Evolutionary conservation across 2,113 vertebrate genomes (phyloP).

Genomic region (Brienomyrus longianalis): DNA sequence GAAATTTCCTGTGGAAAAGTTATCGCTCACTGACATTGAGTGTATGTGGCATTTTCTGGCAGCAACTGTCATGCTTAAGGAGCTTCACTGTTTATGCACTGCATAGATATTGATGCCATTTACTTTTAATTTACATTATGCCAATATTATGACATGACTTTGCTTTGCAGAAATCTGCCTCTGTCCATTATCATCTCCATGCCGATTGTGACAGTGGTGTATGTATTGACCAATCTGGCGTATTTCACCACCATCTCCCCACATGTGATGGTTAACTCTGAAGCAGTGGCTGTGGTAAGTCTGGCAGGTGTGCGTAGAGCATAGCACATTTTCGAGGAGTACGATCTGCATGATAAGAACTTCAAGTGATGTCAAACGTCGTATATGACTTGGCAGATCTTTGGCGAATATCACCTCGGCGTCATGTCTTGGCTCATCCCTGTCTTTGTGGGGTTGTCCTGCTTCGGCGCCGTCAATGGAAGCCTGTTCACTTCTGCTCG

Average conservation of each 20-base stretch:
- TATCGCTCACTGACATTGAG: neutral
- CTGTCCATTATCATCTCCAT: slow-evolving; percentile 62
- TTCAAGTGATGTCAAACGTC: neutral
- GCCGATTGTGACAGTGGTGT: slow-evolving; percentile 62
- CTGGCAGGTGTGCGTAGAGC: neutral
- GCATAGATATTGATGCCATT: neutral
- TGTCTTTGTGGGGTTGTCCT: slow-evolving; percentile 60
- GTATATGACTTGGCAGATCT: slow-evolving; percentile 40
- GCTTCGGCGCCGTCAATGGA: slow-evolving; percentile 60
- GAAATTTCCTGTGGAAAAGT: neutral
- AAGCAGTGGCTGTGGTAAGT: slow-evolving; percentile 62
- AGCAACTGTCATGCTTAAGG: neutral
- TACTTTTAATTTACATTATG: neutral
- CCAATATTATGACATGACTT: neutral
- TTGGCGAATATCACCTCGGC: slow-evolving; percentile 59
- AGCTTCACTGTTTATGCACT: neutral
- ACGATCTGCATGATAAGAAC: neutral
- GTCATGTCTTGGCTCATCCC: slow-evolving; percentile 61
- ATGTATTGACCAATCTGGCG: slow-evolving; percentile 63
- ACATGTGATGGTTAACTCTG: slow-evolving; percentile 49
- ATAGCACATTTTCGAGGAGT: neutral
- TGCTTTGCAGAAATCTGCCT: slow-evolving; percentile 52
- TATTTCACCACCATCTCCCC: slow-evolving; percentile 65
- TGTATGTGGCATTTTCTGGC: neutral
- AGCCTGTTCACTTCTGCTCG: slow-evolving; percentile 61